Conservation (phyloP, 2,113 vertebrate species). For the Gulo gulo region DNA sequence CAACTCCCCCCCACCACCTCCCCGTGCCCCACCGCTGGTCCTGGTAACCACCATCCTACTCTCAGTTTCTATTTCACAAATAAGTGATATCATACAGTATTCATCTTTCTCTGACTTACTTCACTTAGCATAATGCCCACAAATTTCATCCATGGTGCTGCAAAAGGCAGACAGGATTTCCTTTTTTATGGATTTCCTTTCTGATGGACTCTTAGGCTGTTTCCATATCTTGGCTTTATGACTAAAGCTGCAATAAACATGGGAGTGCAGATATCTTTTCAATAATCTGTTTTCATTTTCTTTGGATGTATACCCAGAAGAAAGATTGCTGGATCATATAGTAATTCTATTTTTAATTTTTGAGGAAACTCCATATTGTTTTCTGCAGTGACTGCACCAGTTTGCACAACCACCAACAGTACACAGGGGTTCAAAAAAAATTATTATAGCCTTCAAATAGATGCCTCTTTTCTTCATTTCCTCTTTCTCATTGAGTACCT, state of each 20-base stretch:
- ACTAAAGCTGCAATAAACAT: neutral
- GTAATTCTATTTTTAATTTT: neutral
- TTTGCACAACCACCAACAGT: neutral
- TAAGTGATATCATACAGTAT: neutral
- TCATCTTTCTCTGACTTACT: neutral
- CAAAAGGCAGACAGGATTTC: neutral
- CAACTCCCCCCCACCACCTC: neutral
- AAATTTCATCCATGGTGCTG: neutral
- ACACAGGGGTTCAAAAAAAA: neutral
- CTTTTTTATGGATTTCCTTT: neutral
- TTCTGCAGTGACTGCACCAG: neutral
- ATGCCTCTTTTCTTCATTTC: neutral
- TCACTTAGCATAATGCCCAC: neutral
- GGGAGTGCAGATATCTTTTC: neutral
- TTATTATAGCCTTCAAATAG: neutral
- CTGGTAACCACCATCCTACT: neutral
- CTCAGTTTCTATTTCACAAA: neutral
- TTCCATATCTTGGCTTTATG: neutral
- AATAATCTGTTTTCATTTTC: neutral
- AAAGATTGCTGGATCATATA: neutral
- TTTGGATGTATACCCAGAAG: neutral
- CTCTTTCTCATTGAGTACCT: neutral
- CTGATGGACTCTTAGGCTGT: neutral
- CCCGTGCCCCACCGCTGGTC: accelerated
- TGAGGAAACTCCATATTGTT: neutral